Evolutionary conservation across 2,888 invertebrate genomes (phyloP), one percentile per base, ranked within the genome.

Genomic region (Rhagophthalmus giganteus): DNA sequence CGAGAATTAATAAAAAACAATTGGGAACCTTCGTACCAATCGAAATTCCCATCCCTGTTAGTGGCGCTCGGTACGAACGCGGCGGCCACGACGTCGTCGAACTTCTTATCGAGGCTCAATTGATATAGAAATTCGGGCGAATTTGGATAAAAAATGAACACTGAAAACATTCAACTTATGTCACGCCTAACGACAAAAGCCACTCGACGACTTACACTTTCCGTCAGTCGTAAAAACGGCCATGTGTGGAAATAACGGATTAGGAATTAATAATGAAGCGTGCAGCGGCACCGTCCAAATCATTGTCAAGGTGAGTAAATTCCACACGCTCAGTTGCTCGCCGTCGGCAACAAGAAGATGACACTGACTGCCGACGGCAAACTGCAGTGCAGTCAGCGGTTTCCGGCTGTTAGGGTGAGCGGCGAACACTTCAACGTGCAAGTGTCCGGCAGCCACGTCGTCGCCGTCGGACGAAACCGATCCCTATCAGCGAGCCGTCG

Each of bases 401-500:
- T 65, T 58, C 38, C 65, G 58, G 30, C 40, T 25, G n/a, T 57
- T 46, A 1, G 72, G 66, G 59, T 80, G 76, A 5, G 77, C 71
- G 27, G 69, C 1, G 81, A 80, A 40, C 80, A 78, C 63, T 81
- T 80, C n/a, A 86, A 63, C 35, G 79, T 76, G 47, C 80, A 76
- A 1, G 75, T 75, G 32, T 82, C 80, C 0, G 85, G 80, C 54
- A 80, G 78, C 84, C 88, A 91, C 13, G 88, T 71, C 1, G 89
- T 90, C 32, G 89, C 68, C 5, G 80, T 79, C 12, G 81, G 75
- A 15, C 82, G 74, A 86, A 90, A 6, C 82, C 82, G 8, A 86
- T 84, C 2, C 84, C 87, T 28, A 91, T 66, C 13, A 90, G 68
- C 0, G 90, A 88, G n/a, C 88, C 88, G 71, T 91, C 90, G 47